Base-by-base conservation (phyloP, 2,113 vertebrate genomes). In the Catharus fuscescens region DNA sequence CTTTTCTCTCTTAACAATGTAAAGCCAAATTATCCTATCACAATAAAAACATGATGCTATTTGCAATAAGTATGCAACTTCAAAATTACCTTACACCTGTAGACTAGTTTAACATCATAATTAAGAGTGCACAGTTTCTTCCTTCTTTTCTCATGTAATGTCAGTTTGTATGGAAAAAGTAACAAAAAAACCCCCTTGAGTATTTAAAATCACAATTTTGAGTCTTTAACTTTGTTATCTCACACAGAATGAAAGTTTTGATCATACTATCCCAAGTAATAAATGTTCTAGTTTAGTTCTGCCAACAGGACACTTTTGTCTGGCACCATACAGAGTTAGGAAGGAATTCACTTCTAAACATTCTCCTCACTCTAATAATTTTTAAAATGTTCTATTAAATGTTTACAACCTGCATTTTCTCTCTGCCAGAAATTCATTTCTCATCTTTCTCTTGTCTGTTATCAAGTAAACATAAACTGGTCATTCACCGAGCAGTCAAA, bases 301-400 rank as follows among this genome's bases (percentile, higher is more conserved):
- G 38, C 44, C 77, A 93, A 79, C 10, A 88, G n/a, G 28, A 40
- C 19, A 82, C 57, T 40, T 93, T 90, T 85, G 19, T 26, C 38
- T 64, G 28, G 76, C 31, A 72, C 5, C 10, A 32, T 8, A 16
- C 5, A 61, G 19, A 23, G 19, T 86, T 77, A 73, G 69, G 44
- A 12, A 86, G 23, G 29, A 95, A 89, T 80, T 83, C 15, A 36
- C n/a, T 66, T 57, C 34, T n/a, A 32, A 44, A 47, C 4, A 67
- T n/a, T 10, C 29, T 88, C 14, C 60, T 56, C 40, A 48, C 26
- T 66, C 29, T 36, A 45, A 77, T 66, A 25, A 56, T 82, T 50
- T 61, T 60, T 80, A 90, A 88, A 81, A 36, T 48, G 4, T 0
- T 11, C 6, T 79, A 50, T 60, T 81, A 59, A 81, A 86, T 72